Evolutionary conservation across 2,888 invertebrate species (phyloP).

Genomic region (Coremacera marginata): DNA sequence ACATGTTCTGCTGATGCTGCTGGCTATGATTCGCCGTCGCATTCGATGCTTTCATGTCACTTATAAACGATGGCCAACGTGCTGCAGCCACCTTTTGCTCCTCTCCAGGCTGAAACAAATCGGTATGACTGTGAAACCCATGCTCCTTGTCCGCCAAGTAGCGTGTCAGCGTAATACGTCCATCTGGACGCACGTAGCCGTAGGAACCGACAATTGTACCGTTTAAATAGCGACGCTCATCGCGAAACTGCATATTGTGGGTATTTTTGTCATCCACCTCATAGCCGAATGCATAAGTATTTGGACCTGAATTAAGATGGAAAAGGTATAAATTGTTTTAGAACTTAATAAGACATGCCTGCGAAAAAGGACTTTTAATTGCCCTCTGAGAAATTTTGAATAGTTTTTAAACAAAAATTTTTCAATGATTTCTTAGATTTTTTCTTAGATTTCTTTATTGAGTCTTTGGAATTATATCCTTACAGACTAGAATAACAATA

Average conservation of each 20-base stretch:
- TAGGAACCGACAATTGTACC: conserved; percentile 81
- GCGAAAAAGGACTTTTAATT: too few species aligned
- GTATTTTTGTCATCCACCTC: conserved; percentile 76
- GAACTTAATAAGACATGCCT: conserved; percentile 1
- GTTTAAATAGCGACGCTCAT: conserved; percentile 78
- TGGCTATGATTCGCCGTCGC: too few species aligned
- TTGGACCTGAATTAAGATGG: conserved; percentile 69
- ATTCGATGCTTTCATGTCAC: too few species aligned
- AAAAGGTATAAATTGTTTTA: conserved; percentile 26
- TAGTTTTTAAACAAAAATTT: too few species aligned
- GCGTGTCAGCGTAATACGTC: conserved; percentile 73
- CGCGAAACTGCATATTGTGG: conserved; percentile 79
- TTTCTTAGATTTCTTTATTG: too few species aligned
- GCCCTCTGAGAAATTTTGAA: too few species aligned
- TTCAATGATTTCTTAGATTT: too few species aligned
- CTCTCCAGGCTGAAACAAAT: conserved; percentile 53
- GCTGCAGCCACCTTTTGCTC: conserved; percentile 35
- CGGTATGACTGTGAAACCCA: conserved; percentile 71
- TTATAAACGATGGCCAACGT: too few species aligned
- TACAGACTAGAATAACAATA: too few species aligned
- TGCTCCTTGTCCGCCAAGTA: conserved; percentile 75
- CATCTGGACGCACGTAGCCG: conserved; percentile 77
- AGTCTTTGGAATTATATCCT: too few species aligned
- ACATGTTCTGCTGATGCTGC: conserved; percentile 50
- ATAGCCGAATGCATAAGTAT: conserved; percentile 81